phyloP scores from a whole-genome alignment of 2,797 vertebrate genomes.

The Gallinago stenura region DNA sequence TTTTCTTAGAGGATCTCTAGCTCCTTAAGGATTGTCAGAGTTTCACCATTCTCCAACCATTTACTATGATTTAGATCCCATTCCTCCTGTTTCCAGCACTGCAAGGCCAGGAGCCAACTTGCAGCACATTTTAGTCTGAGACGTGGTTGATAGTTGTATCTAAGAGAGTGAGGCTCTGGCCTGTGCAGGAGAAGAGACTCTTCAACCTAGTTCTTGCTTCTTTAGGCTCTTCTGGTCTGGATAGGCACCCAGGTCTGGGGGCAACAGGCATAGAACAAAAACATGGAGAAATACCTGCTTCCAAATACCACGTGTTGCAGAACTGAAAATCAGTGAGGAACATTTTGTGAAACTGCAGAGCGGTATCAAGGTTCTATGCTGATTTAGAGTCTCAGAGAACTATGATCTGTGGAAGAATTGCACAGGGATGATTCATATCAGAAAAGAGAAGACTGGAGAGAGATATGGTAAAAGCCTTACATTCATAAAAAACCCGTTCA shows the following conservation, averaged over 20 bases:
- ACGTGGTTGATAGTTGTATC: fast-evolving
- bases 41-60: background rate
- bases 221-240: background rate
- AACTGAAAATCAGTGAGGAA: background rate
- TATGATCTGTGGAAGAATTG: background rate
- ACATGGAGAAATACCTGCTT: background rate
- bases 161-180: background rate
- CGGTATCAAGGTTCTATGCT: background rate
- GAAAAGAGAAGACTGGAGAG: background rate
- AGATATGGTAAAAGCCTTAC: background rate
- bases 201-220: background rate
- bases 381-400: background rate
- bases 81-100: background rate
- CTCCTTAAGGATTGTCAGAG: background rate
- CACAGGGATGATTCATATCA: background rate
- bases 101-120: background rate
- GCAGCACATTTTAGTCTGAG: background rate
- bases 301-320: background rate
- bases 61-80: background rate
- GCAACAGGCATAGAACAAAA: background rate
- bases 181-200: background rate
- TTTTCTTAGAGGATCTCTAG: background rate
- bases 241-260: background rate
- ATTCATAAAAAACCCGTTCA: background rate
- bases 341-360: background rate